Base-by-base conservation (phyloP, 1,140 invertebrate genomes). In the Agrypnia vestita region DNA sequence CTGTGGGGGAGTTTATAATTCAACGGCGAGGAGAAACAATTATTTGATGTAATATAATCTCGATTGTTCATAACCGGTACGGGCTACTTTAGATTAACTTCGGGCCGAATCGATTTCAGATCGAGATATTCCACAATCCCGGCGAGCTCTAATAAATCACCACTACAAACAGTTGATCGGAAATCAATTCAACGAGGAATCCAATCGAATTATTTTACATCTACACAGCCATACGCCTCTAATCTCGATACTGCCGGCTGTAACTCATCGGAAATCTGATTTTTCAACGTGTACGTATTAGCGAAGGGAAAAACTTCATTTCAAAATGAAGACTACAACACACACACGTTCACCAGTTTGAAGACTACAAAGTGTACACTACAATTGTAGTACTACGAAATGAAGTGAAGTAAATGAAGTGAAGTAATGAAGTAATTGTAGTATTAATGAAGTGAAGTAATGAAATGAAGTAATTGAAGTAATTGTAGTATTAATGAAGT, bases 31-130 rank as follows among this genome's bases (percentile, higher is more conserved):
- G 21, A 59, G 15, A 59, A 59, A 19, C 21, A 19, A 21, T 15
- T 59, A 12, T 6, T 13, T 53, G 17, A 9, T 6, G 13, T 21
- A 19, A 59, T 59, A 21, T 10, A 15, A 19, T 19, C 17, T 21
- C 8, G 17, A 21, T 8, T 21, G 55, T 21, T 21, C 10, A 59
- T 21, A 12, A 19, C 55, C 55, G 17, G 55, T 12, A 21, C 12
- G 15, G 55, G 17, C 17, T 59, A 59, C 55, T 21, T 59, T 59
- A 59, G 55, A 59, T 19, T 59, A 19, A 21, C 17, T 59, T 59
- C 55, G 15, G 55, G 17, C 55, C 55, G 7, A 59, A 59, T 59
- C 55, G 55, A 59, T 35, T 59, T 59, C 11, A 59, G 55, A 19
- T 9, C 55, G 9, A 51, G 11, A 13, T 51, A 51, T 51, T 35